Evolutionary conservation across 2,113 vertebrate species (phyloP).

Genomic region (Phasianus colchicus): DNA sequence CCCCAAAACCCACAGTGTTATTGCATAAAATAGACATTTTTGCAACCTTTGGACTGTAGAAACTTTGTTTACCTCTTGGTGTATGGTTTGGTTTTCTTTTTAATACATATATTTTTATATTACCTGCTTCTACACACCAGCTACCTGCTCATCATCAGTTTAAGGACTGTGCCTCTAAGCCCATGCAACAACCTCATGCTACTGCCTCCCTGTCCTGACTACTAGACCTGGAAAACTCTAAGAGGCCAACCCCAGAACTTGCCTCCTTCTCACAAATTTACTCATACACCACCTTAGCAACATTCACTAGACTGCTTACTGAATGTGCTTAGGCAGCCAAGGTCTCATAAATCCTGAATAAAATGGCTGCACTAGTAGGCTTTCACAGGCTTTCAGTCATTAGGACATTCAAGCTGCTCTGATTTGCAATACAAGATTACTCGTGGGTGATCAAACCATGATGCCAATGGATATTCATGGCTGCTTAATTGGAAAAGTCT

Average conservation of each 20-base stretch:
- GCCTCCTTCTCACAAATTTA: background rate
- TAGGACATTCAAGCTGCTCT: background rate
- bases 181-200: background rate
- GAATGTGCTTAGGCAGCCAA: background rate
- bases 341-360: background rate
- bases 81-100: background rate
- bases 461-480: background rate
- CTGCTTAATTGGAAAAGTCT: background rate
- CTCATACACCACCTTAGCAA: background rate
- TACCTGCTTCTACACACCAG: background rate
- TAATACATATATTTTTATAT: background rate
- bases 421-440: background rate
- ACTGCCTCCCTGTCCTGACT: background rate
- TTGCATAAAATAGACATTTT: background rate
- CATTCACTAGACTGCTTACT: accelerated
- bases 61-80: background rate
- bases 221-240: background rate
- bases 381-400: background rate
- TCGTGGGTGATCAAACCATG: background rate
- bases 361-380: accelerated
- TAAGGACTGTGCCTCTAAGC: background rate
- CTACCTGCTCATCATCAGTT: background rate
- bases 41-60: background rate
- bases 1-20: background rate
- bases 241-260: background rate